These are phyloP conservation scores for Sebastes schlegelii DNA, from an alignment of 2,113 vertebrate genomes.

Conservation along the genomic window DNA sequence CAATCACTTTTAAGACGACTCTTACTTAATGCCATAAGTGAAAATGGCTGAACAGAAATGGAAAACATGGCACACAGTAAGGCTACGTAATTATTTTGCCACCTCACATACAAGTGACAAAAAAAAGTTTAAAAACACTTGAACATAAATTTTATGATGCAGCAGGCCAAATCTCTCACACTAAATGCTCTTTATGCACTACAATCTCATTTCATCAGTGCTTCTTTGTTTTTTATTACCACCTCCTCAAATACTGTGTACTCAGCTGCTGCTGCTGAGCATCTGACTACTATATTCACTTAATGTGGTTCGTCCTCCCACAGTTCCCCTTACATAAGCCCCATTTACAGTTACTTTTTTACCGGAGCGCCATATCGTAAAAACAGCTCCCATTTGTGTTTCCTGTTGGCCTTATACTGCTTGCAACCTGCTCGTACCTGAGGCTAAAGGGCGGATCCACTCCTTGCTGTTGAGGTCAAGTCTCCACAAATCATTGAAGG, in stretches of 20 bases:
- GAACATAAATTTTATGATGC: not conserved
- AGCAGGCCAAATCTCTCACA: not conserved
- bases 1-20: not conserved
- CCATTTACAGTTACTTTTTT: conserved; percentile 9
- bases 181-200: not conserved
- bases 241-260: conserved; percentile 18
- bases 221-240: conserved; percentile 6
- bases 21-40: not conserved
- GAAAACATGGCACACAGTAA: not conserved
- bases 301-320: conserved; percentile 20
- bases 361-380: not conserved
- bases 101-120: not conserved
- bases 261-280: conserved; percentile 28
- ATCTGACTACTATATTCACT: conserved; percentile 22
- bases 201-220: conserved; percentile 1
- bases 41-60: conserved; percentile 6
- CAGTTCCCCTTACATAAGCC: conserved; percentile 29
- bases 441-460: conserved; percentile 98
- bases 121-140: not conserved
- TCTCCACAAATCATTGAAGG: conserved; percentile 99
- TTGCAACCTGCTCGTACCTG: conserved; percentile 83
- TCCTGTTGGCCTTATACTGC: not conserved
- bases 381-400: not conserved
- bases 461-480: conserved; percentile 99
- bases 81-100: not conserved